Base-by-base conservation (phyloP, 2,888 invertebrate genomes). In the Neria commutata region DNA sequence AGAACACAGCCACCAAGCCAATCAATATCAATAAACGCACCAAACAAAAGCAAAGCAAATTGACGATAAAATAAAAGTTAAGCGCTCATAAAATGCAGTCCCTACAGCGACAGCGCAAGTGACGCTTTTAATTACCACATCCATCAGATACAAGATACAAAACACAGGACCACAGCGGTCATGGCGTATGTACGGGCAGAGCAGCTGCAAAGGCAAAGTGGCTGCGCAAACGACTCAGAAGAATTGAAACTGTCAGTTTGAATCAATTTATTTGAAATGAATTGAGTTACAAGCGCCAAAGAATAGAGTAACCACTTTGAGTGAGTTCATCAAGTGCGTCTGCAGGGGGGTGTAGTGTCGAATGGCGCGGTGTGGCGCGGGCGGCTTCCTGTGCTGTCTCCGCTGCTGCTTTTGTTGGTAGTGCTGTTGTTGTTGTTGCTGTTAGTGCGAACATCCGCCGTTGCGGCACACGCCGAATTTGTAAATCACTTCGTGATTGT, bases 401-500 rank as follows among this genome's bases (percentile, higher is more conserved):
- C n/a, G n/a, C n/a, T n/a, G n/a, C n/a, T n/a, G n/a, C n/a, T n/a
- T n/a, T n/a, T n/a, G n/a, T n/a, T n/a, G n/a, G 33, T 33, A 33
- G 33, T 33, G 10, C 10, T 14, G 8, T 14, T 33, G 8, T 33
- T 8, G 14, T 10, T 8, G 33, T 33, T 33, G 10, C 33, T 33
- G 8, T 14, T 14, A 33, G 33, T 14, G 33, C 33, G 8, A n/a
- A n/a, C n/a, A n/a, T n/a, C n/a, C n/a, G n/a, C 23, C 17, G 14
- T 29, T 26, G 45, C 21, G 16, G 23, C 26, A 21, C 14, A 83
- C 73, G 60, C 90, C 90, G 77, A 90, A 94, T 82, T 88, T 91
- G 78, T 90, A 92, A 59, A 87, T 86, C 40, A 91, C 89, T 61
- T 83, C 85, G 70, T 93, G 92, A 21, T 83, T 79, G 74, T 94